Percentiles rank a stretch among this genome's conserved stretches.
Evolutionary conservation across 2,797 vertebrate species (phyloP).

Genomic region (Karalla daura): DNA sequence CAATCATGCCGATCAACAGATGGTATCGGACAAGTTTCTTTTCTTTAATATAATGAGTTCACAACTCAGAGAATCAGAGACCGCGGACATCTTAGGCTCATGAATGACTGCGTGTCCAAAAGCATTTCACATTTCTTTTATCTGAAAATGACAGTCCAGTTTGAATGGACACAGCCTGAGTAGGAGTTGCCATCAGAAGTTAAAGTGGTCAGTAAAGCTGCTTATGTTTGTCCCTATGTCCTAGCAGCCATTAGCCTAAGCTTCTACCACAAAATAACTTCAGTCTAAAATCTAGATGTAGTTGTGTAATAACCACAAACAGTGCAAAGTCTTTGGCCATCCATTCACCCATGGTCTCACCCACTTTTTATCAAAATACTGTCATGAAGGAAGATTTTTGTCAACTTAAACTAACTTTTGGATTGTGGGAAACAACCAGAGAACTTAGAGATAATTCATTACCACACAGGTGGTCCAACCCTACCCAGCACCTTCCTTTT

Average conservation of each 20-base stretch:
- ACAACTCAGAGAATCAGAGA: slow-evolving; percentile 4
- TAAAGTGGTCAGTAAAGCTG: background rate
- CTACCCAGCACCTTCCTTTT: too few species aligned
- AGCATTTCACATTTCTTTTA: background rate
- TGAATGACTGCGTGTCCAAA: background rate
- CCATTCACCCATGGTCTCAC: too few species aligned
- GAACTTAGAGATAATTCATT: too few species aligned
- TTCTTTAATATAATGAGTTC: slow-evolving; percentile 44
- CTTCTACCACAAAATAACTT: background rate
- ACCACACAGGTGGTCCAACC: too few species aligned
- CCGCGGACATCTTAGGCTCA: background rate
- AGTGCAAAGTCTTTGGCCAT: too few species aligned
- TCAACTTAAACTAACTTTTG: too few species aligned
- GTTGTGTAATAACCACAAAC: too few species aligned
- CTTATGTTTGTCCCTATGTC: background rate
- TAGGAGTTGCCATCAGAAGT: background rate
- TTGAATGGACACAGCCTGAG: too few species aligned
- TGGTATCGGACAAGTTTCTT: slow-evolving; percentile 40
- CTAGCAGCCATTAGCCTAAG: background rate
- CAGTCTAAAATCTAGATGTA: background rate
- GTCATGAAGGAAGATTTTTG: too few species aligned
- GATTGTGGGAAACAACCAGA: too few species aligned
- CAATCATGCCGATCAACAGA: slow-evolving; percentile 47
- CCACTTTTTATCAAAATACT: too few species aligned
- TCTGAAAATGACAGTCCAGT: background rate